These are phyloP conservation scores for Vireo altiloquus DNA, from an alignment of 2,113 vertebrate species.

Conservation along the genomic window DNA sequence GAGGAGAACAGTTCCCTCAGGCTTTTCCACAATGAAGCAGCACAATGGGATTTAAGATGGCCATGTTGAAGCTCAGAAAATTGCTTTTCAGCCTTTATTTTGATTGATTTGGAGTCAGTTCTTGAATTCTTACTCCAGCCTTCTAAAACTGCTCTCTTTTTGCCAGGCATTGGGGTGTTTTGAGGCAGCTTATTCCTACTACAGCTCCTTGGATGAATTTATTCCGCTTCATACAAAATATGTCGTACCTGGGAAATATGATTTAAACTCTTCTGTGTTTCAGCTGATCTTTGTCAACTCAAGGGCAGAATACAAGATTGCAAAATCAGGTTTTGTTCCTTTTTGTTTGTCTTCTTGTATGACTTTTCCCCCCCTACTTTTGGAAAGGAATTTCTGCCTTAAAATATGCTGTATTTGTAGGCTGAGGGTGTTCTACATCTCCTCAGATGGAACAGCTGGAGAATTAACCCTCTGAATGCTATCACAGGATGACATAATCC, in stretches of 20 bases:
- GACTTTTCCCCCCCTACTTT: fast-evolving
- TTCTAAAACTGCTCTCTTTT: neutral
- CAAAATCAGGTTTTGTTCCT: neutral
- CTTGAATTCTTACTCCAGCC: neutral
- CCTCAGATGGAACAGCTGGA: neutral
- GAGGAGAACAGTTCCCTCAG: neutral
- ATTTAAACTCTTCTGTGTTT: neutral
- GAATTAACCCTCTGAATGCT: neutral
- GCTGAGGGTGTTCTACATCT: neutral
- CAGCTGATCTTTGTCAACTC: neutral
- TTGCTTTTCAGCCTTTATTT: neutral
- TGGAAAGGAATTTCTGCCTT: neutral
- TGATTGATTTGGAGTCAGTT: neutral
- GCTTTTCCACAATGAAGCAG: neutral
- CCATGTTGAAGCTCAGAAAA: neutral
- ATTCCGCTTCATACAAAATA: neutral
- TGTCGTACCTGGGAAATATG: neutral
- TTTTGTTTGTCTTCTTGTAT: neutral
- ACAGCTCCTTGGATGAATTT: neutral
- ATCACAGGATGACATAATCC: neutral
- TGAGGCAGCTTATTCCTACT: neutral
- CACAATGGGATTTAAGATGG: neutral
- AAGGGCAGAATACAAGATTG: neutral
- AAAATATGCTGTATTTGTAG: neutral
- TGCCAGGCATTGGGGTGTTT: neutral